Evolutionary conservation across 2,797 vertebrate genomes (phyloP).

Genomic region (Distichodus sexfasciatus): DNA sequence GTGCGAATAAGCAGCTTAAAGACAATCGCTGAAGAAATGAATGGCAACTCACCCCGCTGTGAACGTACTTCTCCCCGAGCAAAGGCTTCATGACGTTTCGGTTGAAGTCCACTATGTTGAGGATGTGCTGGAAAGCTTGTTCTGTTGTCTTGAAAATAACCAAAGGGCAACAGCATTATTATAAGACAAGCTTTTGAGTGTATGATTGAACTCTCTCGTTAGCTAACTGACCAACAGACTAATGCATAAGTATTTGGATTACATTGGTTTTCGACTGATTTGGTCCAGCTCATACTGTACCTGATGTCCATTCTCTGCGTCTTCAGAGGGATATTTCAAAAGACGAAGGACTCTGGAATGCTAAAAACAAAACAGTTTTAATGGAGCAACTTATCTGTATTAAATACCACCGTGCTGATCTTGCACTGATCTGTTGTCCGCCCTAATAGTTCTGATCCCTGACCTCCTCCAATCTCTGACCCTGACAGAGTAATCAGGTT

Average conservation of each 20-base stretch:
- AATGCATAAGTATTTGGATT: background rate
- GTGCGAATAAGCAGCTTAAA: too few relatives aligned
- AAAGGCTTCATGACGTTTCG: slow-evolving; percentile 94
- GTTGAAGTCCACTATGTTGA: slow-evolving; percentile 93
- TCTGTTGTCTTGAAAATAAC: slow-evolving; percentile 91
- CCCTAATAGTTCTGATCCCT: too few relatives aligned
- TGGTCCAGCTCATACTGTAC: slow-evolving; percentile 48
- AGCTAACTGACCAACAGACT: background rate
- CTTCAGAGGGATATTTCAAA: slow-evolving; percentile 85
- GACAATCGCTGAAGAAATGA: too few relatives aligned
- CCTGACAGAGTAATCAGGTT: too few relatives aligned
- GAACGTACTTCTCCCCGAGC: slow-evolving; percentile 91
- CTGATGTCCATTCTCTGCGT: slow-evolving; percentile 75
- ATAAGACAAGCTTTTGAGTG: background rate
- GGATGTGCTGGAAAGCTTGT: slow-evolving; percentile 89
- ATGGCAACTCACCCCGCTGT: slow-evolving; percentile 83
- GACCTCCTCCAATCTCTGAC: too few relatives aligned
- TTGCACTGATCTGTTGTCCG: too few relatives aligned
- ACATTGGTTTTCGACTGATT: background rate
- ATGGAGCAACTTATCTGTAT: background rate
- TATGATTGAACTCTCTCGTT: background rate
- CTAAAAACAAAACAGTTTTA: slow-evolving; percentile 58
- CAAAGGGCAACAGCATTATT: background rate
- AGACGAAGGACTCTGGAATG: slow-evolving; percentile 90
- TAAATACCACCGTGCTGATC: too few relatives aligned